These are phyloP conservation scores for Apamea anceps DNA, from an alignment of 2,888 invertebrate species.

Conservation along the genomic window DNA sequence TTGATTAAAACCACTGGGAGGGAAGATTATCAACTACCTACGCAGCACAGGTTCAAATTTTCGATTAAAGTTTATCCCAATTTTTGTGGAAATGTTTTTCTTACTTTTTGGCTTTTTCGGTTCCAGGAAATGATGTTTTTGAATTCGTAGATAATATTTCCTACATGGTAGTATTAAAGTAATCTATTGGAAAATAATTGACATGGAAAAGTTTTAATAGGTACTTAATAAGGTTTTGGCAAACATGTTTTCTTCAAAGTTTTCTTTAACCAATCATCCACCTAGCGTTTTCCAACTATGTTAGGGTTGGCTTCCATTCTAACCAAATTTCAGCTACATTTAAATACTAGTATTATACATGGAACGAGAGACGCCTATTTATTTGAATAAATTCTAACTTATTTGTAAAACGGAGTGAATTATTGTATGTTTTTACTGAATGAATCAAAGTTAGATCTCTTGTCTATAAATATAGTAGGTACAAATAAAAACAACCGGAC, in stretches of 20 bases:
- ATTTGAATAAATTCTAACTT: background rate
- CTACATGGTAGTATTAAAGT: background rate
- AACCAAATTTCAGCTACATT: background rate
- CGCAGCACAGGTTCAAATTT: conserved; percentile 1
- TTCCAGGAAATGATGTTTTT: conserved; percentile 2
- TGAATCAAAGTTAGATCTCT: background rate
- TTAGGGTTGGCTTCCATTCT: background rate
- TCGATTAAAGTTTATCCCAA: conserved; percentile 19
- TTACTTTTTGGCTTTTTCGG: background rate
- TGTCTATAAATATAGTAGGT: background rate
- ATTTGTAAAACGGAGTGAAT: background rate
- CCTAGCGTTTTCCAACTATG: background rate
- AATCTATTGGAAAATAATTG: background rate
- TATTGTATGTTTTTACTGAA: background rate
- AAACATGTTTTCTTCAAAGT: background rate
- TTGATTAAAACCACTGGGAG: conserved; percentile 37
- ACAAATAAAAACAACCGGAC: background rate
- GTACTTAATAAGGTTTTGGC: background rate
- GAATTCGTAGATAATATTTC: background rate
- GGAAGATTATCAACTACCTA: conserved; percentile 5
- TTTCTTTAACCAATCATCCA: no score
- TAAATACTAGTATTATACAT: background rate
- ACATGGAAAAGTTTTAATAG: background rate
- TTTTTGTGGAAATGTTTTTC: background rate
- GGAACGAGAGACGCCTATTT: background rate